Base-by-base conservation (phyloP, 2,888 invertebrate species). In the Orchesella flavescens region DNA sequence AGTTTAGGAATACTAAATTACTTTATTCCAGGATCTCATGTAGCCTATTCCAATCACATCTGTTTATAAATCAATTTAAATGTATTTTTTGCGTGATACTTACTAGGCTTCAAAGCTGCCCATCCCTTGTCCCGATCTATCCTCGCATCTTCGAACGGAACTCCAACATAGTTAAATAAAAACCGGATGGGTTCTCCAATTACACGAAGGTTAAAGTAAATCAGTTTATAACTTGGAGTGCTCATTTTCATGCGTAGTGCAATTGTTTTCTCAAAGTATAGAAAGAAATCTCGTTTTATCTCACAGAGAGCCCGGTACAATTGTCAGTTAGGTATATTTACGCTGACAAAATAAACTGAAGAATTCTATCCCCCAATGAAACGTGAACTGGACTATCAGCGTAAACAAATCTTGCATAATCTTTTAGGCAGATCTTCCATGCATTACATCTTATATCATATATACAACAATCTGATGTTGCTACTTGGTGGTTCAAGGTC, bases 101-200 rank as follows among this genome's bases (percentile, higher is more conserved):
- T 61, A 68, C 69, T 10, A 34, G 7, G 76, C 71, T 84, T 80
- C 49, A 84, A 19, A 23, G 65, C 21, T n/a, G 76, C 23, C 80
- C 66, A 76, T 57, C 78, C 61, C 55, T 80, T 76, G 61, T 83
- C 83, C 7, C 79, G 68, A 3, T 79, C 65, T 12, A 85, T 69
- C 12, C 85, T 63, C n/a, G 71, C 73, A 46, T 85, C 85, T 61
- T 83, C 83, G 71, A 83, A 85, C 15, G 83, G 80, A 19, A 83
- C 73, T 12, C 77, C 80, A 10, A 79, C 83, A 59, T 75, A 75
- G 19, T 79, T 72, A n/a, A 85, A 80, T 21, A 79, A 10, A 23
- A 78, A 85, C 17, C 85, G 23, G 15, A 85, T 83, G 15, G 83
- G 83, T 43, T 85, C 85, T 12, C 83, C 85, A 57, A 83, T 24